phyloP scores from a whole-genome alignment of 2,797 vertebrate species.

The Gobionotothen gibberifrons region DNA sequence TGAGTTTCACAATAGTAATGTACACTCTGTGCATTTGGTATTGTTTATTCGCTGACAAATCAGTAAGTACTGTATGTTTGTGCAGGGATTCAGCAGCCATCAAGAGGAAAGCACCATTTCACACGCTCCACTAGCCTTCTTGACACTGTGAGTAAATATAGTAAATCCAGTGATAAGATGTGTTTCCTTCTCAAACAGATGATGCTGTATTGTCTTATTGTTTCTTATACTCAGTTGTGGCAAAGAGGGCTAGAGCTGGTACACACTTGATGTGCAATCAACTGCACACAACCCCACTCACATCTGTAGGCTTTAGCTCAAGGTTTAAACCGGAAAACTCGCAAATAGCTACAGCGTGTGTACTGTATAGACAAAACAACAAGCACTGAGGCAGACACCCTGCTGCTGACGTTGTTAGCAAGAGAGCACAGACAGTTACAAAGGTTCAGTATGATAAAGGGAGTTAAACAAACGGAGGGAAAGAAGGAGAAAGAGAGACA shows the following conservation, averaged over 20 bases:
- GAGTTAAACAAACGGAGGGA: conserved; percentile 69
- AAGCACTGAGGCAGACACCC: conserved; percentile 71
- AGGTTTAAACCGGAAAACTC: conserved; percentile 46
- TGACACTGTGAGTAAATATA: conserved; percentile 42
- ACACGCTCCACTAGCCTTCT: conserved; percentile 23
- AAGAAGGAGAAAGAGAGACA: conserved; percentile 60
- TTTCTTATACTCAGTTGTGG: conserved; percentile 29
- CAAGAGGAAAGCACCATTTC: conserved; percentile 28
- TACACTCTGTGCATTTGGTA: conserved; percentile 22
- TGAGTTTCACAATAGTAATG: conserved; percentile 10
- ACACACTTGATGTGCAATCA: conserved; percentile 41
- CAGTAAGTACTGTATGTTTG: conserved; percentile 27
- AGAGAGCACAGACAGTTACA: conserved; percentile 82
- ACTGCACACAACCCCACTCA: conserved; percentile 30
- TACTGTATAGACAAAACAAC: conserved; percentile 74
- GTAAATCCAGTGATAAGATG: conserved; percentile 33
- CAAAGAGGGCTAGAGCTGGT: conserved; percentile 19
- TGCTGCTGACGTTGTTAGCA: conserved; percentile 77
- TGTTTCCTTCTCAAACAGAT: conserved; percentile 43
- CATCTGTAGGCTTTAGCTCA: conserved; percentile 42
- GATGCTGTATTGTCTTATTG: conserved; percentile 28
- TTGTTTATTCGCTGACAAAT: conserved; percentile 49
- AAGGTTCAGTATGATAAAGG: conserved; percentile 84
- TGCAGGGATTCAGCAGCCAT: conserved; percentile 39
- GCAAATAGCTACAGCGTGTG: conserved; percentile 51